phyloP scores from a whole-genome alignment of 2,113 vertebrate genomes.

The Tetrao urogallus region DNA sequence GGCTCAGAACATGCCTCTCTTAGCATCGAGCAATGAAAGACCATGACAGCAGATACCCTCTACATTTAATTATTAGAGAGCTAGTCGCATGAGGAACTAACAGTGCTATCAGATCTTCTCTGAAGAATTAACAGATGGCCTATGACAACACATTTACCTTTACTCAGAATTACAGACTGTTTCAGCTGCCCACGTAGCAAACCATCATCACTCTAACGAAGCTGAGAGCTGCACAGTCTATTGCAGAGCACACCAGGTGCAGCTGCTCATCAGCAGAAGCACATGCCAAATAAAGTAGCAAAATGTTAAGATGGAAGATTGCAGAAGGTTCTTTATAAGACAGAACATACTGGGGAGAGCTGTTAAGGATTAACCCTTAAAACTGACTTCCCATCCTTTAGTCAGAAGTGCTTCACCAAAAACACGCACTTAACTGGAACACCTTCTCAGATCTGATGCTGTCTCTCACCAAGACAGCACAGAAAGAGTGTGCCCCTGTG shows the following conservation, averaged over 20 bases:
- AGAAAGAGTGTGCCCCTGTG: background rate
- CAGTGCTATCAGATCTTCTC: background rate
- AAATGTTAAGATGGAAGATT: background rate
- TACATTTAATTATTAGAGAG: background rate
- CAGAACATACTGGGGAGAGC: too few species aligned
- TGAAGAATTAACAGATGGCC: background rate
- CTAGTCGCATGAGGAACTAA: background rate
- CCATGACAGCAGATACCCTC: background rate
- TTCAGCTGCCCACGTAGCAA: background rate
- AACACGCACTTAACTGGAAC: background rate
- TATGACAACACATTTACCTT: background rate
- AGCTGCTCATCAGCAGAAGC: background rate
- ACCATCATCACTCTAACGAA: background rate
- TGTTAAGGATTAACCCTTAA: background rate
- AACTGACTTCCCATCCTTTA: background rate
- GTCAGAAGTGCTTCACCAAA: background rate
- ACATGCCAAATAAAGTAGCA: too few species aligned
- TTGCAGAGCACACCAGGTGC: background rate
- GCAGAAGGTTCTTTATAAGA: background rate
- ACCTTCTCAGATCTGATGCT: background rate
- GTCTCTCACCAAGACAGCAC: too few species aligned
- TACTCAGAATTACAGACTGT: background rate
- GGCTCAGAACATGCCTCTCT: background rate
- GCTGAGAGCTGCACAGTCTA: background rate
- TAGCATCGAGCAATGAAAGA: background rate